These are phyloP conservation scores for Aricia artaxerxes DNA, from an alignment of 2,888 invertebrate genomes.

Conservation along the genomic window DNA sequence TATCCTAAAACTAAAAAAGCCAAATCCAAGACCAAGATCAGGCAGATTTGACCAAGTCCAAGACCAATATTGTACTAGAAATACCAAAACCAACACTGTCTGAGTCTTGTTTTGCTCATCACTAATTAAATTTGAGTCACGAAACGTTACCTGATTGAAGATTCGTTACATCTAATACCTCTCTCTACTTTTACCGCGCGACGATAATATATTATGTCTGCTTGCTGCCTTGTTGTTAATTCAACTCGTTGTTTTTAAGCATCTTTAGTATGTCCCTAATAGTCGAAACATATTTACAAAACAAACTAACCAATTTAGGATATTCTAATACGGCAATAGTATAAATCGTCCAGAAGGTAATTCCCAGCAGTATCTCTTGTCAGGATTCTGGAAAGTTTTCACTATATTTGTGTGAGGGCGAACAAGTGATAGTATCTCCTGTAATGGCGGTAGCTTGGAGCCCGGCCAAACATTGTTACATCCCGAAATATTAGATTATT, in stretches of 20 bases:
- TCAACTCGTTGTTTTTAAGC: background rate
- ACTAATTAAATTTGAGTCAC: too few relatives aligned
- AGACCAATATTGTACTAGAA: too few relatives aligned
- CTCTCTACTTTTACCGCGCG: too few relatives aligned
- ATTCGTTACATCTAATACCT: too few relatives aligned
- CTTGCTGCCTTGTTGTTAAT: too few relatives aligned
- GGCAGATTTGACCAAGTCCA: too few relatives aligned
- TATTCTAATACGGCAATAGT: constrained; percentile 7
- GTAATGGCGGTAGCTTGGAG: constrained; percentile 38
- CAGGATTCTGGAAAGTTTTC: constrained; percentile 29
- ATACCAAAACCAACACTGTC: too few relatives aligned
- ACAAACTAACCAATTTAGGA: background rate
- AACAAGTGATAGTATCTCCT: constrained; percentile 37
- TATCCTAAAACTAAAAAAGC: too few relatives aligned
- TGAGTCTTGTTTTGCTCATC: too few relatives aligned
- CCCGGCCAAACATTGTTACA: constrained; percentile 41
- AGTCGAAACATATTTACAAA: background rate
- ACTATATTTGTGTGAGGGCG: constrained; percentile 33
- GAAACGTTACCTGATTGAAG: too few relatives aligned
- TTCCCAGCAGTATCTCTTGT: constrained; percentile 27
- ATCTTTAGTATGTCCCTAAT: background rate
- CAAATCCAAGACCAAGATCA: too few relatives aligned
- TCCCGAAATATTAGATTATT: constrained; percentile 43
- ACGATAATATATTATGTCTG: too few relatives aligned
- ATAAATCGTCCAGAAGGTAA: constrained; percentile 27